phyloP scores from a whole-genome alignment of 1,140 invertebrate species.

The Aplysia californica region DNA sequence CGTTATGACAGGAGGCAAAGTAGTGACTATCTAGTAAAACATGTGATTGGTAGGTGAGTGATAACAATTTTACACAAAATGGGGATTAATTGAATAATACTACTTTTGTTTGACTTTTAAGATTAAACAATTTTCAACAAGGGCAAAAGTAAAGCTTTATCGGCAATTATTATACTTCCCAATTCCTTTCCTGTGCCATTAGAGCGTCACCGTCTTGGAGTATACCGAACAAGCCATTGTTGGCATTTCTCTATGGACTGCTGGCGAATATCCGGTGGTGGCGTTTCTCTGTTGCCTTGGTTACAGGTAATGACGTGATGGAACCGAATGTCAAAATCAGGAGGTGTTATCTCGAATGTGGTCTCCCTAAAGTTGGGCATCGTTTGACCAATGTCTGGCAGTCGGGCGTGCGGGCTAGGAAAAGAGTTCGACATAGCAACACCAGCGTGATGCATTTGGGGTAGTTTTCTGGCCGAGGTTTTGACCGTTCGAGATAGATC shows the following conservation, averaged over 20 bases:
- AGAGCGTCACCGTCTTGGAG: not conserved
- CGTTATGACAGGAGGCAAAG: too few species aligned
- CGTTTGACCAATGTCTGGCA: slow-evolving; percentile 36
- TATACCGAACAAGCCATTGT: slow-evolving; percentile 29
- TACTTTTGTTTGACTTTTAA: too few species aligned
- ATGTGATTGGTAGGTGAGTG: too few species aligned
- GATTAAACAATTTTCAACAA: too few species aligned
- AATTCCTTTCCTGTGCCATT: too few species aligned
- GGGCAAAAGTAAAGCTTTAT: too few species aligned
- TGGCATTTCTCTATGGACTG: slow-evolving; percentile 32
- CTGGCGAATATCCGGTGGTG: slow-evolving; percentile 41
- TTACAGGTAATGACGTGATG: slow-evolving; percentile 41
- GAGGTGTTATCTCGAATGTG: slow-evolving; percentile 50
- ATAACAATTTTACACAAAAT: too few species aligned
- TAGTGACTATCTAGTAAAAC: too few species aligned
- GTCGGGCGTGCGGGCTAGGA: not conserved
- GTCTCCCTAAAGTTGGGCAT: slow-evolving; percentile 27
- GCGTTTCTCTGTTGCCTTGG: slow-evolving; percentile 33
- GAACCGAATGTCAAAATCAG: slow-evolving; percentile 49
- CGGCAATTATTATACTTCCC: too few species aligned
- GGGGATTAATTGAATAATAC: too few species aligned
- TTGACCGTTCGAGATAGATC: too few species aligned
- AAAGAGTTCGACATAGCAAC: not conserved
- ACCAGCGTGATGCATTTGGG: not conserved
- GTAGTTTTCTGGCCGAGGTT: too few species aligned